These are phyloP conservation scores for Tapera naevia DNA, from an alignment of 2,797 vertebrate genomes.

Conservation along the genomic window DNA sequence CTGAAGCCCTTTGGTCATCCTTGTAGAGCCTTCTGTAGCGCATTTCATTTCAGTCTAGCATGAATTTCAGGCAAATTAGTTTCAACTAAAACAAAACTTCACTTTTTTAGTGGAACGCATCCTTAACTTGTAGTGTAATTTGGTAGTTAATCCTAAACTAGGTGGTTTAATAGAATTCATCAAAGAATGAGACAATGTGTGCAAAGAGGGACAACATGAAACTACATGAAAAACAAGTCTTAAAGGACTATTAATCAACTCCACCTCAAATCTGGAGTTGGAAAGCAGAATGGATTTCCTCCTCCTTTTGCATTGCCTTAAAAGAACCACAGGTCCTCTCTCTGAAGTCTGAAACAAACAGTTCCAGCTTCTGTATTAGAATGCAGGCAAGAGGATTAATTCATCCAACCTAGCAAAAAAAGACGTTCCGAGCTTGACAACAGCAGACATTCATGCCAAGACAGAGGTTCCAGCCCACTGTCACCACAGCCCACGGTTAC, in stretches of 20 bases:
- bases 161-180: background rate
- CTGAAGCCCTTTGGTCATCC: background rate
- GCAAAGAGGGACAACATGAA: background rate
- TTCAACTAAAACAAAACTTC: background rate
- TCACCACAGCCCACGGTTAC: background rate
- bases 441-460: accelerated
- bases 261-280: background rate
- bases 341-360: background rate
- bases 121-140: background rate
- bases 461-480: background rate
- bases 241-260: background rate
- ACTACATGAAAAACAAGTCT: background rate
- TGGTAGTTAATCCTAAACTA: too few species aligned
- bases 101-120: background rate
- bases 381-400: background rate
- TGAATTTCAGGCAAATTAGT: background rate
- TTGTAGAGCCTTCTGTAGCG: background rate
- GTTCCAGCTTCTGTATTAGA: background rate
- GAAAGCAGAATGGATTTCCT: background rate
- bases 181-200: background rate
- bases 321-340: background rate
- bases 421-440: background rate
- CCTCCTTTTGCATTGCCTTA: background rate
- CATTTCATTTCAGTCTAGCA: background rate
- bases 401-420: background rate